Evolutionary conservation across 2,797 vertebrate genomes (phyloP).

Genomic region (Lacerta agilis): DNA sequence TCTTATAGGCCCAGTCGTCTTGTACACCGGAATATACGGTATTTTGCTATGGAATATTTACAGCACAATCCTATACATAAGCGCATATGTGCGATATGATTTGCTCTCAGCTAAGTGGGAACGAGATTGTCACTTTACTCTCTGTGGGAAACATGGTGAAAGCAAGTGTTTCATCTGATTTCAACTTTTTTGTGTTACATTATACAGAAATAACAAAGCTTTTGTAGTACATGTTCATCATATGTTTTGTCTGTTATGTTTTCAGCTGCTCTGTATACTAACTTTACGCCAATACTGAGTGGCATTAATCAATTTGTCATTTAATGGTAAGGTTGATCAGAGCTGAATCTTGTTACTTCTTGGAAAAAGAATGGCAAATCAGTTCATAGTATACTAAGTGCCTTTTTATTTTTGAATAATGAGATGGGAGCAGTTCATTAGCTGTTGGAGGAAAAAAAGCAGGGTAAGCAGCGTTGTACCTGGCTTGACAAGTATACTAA

Average conservation of each 20-base stretch:
- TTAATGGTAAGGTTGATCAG: conserved; percentile 81
- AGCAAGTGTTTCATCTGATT: conserved; percentile 42
- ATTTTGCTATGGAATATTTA: conserved; percentile 30
- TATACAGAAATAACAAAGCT: conserved; percentile 17
- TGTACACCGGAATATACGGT: too few species aligned
- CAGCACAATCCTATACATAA: background rate
- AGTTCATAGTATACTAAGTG: conserved; percentile 84
- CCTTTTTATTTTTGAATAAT: conserved; percentile 92
- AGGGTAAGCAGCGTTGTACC: conserved; percentile 92
- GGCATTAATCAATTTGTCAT: conserved; percentile 81
- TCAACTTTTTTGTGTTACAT: conserved; percentile 24
- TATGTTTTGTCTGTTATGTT: conserved; percentile 59
- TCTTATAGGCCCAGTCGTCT: too few species aligned
- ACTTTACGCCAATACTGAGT: conserved; percentile 68
- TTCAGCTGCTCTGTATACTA: conserved; percentile 60
- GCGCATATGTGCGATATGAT: background rate
- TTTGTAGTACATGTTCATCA: conserved; percentile 52
- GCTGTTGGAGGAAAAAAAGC: conserved; percentile 84
- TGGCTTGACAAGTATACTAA: conserved; percentile 99
- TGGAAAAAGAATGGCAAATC: conserved; percentile 77
- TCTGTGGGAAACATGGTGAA: conserved; percentile 49
- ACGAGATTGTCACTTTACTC: conserved; percentile 2
- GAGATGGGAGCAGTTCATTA: conserved; percentile 96
- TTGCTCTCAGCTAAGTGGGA: background rate
- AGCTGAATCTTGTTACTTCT: conserved; percentile 80